Percentiles rank a stretch among this genome's conserved stretches.
Evolutionary conservation across 2,113 vertebrate genomes (phyloP).

Genomic region (Hoplias malabaricus): DNA sequence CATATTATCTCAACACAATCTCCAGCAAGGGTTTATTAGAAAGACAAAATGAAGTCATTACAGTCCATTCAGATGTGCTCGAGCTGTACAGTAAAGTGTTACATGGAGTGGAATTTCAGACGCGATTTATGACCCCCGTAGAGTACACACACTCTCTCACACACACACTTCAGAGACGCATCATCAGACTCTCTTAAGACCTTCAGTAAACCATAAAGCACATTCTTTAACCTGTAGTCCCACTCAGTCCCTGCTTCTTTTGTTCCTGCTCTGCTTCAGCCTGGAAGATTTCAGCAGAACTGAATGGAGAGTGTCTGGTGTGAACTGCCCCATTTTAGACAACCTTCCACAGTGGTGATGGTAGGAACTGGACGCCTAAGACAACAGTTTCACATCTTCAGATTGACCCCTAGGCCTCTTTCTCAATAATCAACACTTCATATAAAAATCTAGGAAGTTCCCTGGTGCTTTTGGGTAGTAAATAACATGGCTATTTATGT

Average conservation of each 20-base stretch:
- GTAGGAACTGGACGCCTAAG: too few relatives aligned
- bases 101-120: neutral
- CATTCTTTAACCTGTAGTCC: neutral
- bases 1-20: slow-evolving; percentile 6
- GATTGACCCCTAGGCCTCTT: too few relatives aligned
- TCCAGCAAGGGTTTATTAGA: slow-evolving; percentile 18
- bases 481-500: too few relatives aligned
- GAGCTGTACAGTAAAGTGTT: slow-evolving; percentile 21
- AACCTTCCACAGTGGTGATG: too few relatives aligned
- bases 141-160: neutral
- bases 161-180: neutral
- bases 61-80: neutral
- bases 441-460: too few relatives aligned
- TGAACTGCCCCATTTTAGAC: too few relatives aligned
- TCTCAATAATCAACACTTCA: too few relatives aligned
- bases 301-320: too few relatives aligned
- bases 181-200: neutral
- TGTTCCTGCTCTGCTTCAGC: too few relatives aligned
- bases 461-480: too few relatives aligned
- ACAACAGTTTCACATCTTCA: too few relatives aligned
- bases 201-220: neutral
- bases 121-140: slow-evolving; percentile 15
- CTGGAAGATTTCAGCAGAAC: too few relatives aligned
- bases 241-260: neutral
- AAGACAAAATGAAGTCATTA: slow-evolving; percentile 12